Conservation (phyloP, 2,888 invertebrate genomes). For the Parnassius mnemosyne region DNA sequence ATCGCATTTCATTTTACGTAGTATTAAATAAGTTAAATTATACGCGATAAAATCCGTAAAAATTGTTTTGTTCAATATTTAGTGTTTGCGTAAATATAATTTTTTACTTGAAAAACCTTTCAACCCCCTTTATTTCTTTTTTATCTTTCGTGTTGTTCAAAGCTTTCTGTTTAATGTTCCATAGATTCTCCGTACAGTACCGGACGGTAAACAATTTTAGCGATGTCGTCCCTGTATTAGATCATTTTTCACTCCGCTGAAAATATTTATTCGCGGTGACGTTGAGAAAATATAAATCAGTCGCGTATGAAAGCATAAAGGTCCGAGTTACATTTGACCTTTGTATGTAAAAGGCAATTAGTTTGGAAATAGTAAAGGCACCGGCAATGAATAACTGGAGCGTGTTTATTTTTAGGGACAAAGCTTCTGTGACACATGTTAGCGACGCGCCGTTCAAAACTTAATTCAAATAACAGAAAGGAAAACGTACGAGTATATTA, state of each 20-base stretch:
- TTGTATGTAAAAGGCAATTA: slow-evolving; percentile 22
- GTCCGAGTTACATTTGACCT: slow-evolving; percentile 20
- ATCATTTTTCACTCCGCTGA: slow-evolving; percentile 60
- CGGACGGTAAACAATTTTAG: slow-evolving; percentile 30
- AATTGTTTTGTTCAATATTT: no score
- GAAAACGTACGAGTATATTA: no score
- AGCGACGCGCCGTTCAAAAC: slow-evolving; percentile 7
- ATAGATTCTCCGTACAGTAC: slow-evolving; percentile 4
- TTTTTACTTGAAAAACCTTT: no score
- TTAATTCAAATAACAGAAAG: slow-evolving; percentile 7
- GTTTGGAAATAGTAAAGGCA: slow-evolving; percentile 15
- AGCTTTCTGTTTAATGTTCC: slow-evolving; percentile 16
- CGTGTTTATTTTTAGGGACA: slow-evolving; percentile 20
- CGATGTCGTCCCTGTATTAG: slow-evolving; percentile 30
- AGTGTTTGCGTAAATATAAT: no score
- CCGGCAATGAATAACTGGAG: slow-evolving; percentile 14
- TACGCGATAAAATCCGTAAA: no score
- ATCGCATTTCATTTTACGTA: no score
- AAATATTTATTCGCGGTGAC: slow-evolving; percentile 54
- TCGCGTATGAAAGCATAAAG: slow-evolving; percentile 25
- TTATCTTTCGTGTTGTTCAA: background rate
- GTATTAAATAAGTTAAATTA: no score
- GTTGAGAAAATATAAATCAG: slow-evolving; percentile 55
- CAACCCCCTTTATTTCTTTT: no score
- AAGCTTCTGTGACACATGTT: slow-evolving; percentile 16